Evolutionary conservation across 2,888 invertebrate genomes (phyloP).

Genomic region (Eulithis testata): DNA sequence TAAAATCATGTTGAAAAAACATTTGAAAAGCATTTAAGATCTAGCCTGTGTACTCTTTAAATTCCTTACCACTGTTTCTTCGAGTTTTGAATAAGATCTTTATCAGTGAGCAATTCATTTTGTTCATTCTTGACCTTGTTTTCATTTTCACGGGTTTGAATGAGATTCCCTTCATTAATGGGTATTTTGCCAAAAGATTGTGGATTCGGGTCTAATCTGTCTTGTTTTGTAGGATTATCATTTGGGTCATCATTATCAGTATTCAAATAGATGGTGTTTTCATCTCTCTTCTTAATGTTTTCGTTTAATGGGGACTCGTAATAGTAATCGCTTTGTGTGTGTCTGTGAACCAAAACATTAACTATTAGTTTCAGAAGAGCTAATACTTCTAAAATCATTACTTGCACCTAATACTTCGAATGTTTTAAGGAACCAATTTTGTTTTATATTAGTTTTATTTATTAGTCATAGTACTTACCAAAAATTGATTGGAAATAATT

Average conservation of each 20-base stretch:
- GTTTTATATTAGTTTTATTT: too few species aligned
- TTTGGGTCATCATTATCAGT: slow-evolving; percentile 18
- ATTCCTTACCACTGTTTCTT: slow-evolving; percentile 56
- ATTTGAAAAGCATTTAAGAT: too few species aligned
- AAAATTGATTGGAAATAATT: too few species aligned
- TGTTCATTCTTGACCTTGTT: slow-evolving; percentile 38
- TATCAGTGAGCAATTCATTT: slow-evolving; percentile 35
- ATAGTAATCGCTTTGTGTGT: slow-evolving; percentile 39
- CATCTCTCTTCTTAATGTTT: slow-evolving; percentile 33
- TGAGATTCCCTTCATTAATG: slow-evolving; percentile 33
- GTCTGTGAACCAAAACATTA: slow-evolving; percentile 26
- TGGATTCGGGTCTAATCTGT: background rate
- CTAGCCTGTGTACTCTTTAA: background rate
- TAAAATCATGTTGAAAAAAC: too few species aligned
- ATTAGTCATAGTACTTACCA: too few species aligned
- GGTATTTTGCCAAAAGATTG: slow-evolving; percentile 6
- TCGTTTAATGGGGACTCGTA: slow-evolving; percentile 35
- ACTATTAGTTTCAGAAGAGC: background rate
- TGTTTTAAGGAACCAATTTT: too few species aligned
- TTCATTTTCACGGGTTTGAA: slow-evolving; percentile 33
- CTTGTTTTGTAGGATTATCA: slow-evolving; percentile 8
- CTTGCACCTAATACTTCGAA: too few species aligned
- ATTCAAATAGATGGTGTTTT: slow-evolving; percentile 40
- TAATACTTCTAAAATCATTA: background rate
- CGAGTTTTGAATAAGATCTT: slow-evolving; percentile 34